These are phyloP conservation scores for Galerucella calmariensis DNA, from an alignment of 2,888 invertebrate genomes.

Conservation along the genomic window DNA sequence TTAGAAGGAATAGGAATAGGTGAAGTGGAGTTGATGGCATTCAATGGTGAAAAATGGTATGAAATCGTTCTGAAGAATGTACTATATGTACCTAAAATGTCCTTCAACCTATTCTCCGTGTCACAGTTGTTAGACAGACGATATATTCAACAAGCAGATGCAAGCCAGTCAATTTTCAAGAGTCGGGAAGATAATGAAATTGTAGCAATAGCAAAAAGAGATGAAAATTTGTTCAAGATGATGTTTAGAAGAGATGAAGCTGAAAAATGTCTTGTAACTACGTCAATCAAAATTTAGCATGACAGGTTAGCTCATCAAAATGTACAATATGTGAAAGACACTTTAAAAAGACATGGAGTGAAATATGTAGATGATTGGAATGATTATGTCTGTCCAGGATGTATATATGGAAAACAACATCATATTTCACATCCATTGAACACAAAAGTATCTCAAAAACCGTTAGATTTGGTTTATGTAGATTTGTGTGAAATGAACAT, in stretches of 20 bases:
- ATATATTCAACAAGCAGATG: slow-evolving; percentile 20
- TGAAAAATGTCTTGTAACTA: slow-evolving; percentile 18
- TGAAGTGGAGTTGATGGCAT: slow-evolving; percentile 37
- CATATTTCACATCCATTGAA: slow-evolving; percentile 49
- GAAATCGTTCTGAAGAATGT: slow-evolving; percentile 38
- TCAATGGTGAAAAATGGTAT: slow-evolving; percentile 48
- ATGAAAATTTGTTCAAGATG: slow-evolving; percentile 34
- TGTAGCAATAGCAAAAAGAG: slow-evolving; percentile 44
- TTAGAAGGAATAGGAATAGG: slow-evolving; percentile 45
- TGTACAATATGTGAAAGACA: slow-evolving; percentile 22
- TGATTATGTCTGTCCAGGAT: slow-evolving; percentile 35
- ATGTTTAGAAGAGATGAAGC: slow-evolving; percentile 22
- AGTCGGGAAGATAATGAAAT: slow-evolving; percentile 20
- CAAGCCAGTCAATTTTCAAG: slow-evolving; percentile 19
- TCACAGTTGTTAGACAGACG: slow-evolving; percentile 22
- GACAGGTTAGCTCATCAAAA: slow-evolving; percentile 22
- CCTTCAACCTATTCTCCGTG: slow-evolving; percentile 14
- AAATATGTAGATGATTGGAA: slow-evolving; percentile 36
- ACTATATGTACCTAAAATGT: slow-evolving; percentile 30
- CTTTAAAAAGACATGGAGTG: slow-evolving; percentile 22
- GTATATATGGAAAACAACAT: slow-evolving; percentile 41
- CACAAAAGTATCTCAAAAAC: slow-evolving; percentile 42
- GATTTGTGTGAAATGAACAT: slow-evolving; percentile 52
- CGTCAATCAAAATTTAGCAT: slow-evolving; percentile 20
- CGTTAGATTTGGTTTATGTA: slow-evolving; percentile 51